Percentiles rank a stretch among this genome's conserved stretches.
phyloP scores from a whole-genome alignment of 2,888 invertebrate species.

The Polydesmus complanatus region DNA sequence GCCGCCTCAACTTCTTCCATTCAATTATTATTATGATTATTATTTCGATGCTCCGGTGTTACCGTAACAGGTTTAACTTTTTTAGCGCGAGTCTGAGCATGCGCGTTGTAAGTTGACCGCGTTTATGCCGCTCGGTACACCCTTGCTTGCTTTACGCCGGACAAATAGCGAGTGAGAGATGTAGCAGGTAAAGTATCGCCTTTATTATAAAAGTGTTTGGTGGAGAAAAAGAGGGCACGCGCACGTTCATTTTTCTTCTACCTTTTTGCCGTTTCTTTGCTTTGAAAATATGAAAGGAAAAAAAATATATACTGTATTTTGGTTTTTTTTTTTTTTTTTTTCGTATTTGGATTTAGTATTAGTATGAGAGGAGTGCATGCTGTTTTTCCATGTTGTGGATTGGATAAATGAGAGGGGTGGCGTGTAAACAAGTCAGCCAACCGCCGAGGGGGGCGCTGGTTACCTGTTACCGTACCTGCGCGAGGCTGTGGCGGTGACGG shows the following conservation, averaged over 20 bases:
- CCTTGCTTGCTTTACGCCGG: not conserved
- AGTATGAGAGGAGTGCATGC: not conserved
- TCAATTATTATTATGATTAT: too few species aligned
- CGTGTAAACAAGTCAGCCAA: not conserved
- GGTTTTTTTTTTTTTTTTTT: not conserved
- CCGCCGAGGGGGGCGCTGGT: not conserved
- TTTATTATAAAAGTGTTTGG: not conserved
- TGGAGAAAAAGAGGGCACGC: not conserved
- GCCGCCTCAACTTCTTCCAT: too few species aligned
- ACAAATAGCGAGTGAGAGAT: not conserved
- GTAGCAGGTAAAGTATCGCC: not conserved
- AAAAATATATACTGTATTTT: too few species aligned
- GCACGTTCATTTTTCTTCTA: not conserved
- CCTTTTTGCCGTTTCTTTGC: not conserved
- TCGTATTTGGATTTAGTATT: not conserved
- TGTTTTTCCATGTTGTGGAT: not conserved
- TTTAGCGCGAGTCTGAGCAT: too few species aligned
- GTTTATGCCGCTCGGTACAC: too few species aligned
- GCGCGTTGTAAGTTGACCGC: too few species aligned
- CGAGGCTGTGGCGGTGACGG: too few species aligned
- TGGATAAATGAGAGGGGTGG: not conserved
- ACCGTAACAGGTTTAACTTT: too few species aligned
- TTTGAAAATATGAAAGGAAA: not conserved
- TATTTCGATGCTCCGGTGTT: too few species aligned
- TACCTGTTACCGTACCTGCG: too few species aligned